phyloP scores from a whole-genome alignment of 2,888 invertebrate species.

The Pemphredon lugubris region DNA sequence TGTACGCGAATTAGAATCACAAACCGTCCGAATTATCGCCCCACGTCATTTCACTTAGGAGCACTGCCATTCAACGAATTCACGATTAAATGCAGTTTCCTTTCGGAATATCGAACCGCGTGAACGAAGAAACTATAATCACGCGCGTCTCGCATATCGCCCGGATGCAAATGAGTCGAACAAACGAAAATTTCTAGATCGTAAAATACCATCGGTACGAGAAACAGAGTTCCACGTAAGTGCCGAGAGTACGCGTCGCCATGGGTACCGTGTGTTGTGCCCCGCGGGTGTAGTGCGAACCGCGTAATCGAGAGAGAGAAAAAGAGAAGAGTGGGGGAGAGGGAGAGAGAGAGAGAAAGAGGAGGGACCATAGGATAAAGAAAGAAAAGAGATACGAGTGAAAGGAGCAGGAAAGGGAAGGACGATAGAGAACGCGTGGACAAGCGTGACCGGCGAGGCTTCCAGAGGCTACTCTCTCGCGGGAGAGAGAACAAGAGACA shows the following conservation, averaged over 20 bases:
- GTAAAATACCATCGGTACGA: too few relatives aligned
- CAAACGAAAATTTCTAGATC: too few relatives aligned
- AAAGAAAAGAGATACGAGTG: constrained; percentile 19
- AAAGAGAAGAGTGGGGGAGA: not conserved
- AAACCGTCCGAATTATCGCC: too few relatives aligned
- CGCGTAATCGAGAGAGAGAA: constrained; percentile 21
- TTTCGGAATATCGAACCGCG: too few relatives aligned
- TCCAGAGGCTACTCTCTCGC: constrained; percentile 43
- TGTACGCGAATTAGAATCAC: too few relatives aligned
- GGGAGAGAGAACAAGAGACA: constrained; percentile 12
- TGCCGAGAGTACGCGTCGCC: constrained; percentile 59
- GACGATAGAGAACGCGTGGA: constrained; percentile 39
- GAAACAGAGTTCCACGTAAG: constrained; percentile 16
- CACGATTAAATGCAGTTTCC: too few relatives aligned
- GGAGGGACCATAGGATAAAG: too few relatives aligned
- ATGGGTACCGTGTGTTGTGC: constrained; percentile 69
- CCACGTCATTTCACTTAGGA: too few relatives aligned
- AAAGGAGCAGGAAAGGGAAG: constrained; percentile 20
- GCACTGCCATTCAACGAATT: too few relatives aligned
- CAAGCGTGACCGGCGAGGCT: constrained; percentile 35
- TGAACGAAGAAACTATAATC: not conserved
- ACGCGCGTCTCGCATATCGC: too few relatives aligned
- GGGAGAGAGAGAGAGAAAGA: not conserved
- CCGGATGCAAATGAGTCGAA: too few relatives aligned
- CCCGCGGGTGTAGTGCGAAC: constrained; percentile 64